phyloP scores from a whole-genome alignment of 2,888 invertebrate species.

The Tuta absoluta region DNA sequence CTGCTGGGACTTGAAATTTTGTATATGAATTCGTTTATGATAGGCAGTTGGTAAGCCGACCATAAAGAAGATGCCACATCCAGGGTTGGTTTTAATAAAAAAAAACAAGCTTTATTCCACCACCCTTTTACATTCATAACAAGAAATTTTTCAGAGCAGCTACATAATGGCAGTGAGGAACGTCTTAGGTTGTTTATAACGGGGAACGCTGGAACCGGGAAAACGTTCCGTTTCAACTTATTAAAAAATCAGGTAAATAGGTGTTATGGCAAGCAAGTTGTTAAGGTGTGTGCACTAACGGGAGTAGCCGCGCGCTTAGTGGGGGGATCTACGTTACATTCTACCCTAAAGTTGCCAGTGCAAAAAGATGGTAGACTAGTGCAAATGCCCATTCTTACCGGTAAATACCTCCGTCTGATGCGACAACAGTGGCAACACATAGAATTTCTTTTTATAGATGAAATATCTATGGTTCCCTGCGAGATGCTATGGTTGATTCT shows the following conservation, averaged over 20 bases:
- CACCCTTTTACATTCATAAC: constrained; percentile 23
- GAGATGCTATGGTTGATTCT: constrained; percentile 42
- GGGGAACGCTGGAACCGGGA: constrained; percentile 22
- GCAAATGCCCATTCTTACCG: constrained; percentile 28
- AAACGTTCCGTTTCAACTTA: constrained; percentile 32
- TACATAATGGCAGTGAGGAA: constrained; percentile 19
- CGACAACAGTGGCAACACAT: constrained; percentile 38
- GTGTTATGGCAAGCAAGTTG: constrained; percentile 33
- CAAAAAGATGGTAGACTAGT: constrained; percentile 33
- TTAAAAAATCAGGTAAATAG: constrained; percentile 33
- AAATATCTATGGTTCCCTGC: constrained; percentile 45
- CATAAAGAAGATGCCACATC: too few species aligned
- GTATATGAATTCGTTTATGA: too few species aligned
- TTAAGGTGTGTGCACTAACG: constrained; percentile 36
- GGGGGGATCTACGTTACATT: constrained; percentile 27
- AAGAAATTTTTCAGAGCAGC: constrained; percentile 20
- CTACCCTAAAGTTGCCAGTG: constrained; percentile 30
- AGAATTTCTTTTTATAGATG: constrained; percentile 42
- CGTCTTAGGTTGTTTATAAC: constrained; percentile 23
- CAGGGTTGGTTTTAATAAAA: too few species aligned
- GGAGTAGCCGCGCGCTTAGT: constrained; percentile 38
- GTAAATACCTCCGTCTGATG: constrained; percentile 39
- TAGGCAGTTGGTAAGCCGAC: too few species aligned
- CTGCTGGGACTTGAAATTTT: too few species aligned
- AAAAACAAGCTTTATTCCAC: too few species aligned